Base-by-base conservation (phyloP, 2,888 invertebrate genomes). In the Pandemis heparana region DNA sequence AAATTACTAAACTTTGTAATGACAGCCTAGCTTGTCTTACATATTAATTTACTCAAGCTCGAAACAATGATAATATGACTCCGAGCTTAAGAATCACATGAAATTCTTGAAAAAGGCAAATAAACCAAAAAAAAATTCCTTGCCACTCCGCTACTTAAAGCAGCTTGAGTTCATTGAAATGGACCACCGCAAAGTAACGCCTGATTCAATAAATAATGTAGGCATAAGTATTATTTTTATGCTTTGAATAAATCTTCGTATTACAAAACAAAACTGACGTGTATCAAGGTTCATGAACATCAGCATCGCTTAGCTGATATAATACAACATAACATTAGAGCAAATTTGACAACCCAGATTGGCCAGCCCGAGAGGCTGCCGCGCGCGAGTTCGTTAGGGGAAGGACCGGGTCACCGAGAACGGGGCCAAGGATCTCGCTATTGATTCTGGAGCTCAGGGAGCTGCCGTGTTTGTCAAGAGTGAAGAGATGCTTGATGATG, bases 401-500 rank as follows among this genome's bases (percentile, higher is more conserved):
- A 67, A 68, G 68, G 71, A 71, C 73, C 79, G 81, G 75, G 71
- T 68, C 59, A 56, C 62, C 71, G 72, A 65, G 75, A 75, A 72
- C 64, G 60, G 61, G 75, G 75, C 75, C 75, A 75, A 75, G 75
- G 75, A 75, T 75, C 72, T 72, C 65, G 60, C 51, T 65, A 74
- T 74, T 43, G 74, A 74, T 70, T 65, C 59, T 43, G 38, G 64
- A n/a, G 46, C 53, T 48, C 39, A 46, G 56, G 53, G 62, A 72
- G 67, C 43, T 48, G 64, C 32, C 46, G 4, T 43, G 43, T 23
- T 56, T n/a, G 56, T 60, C 48, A 48, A 43, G 16, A 56, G 18
- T 39, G 43, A 53, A 53, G 53, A 7, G 18, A 18, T 60, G 23
- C 62, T 23, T 56, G 23, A 56, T 43, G 38, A 43, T 62, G 59